Conservation (phyloP, 1,140 invertebrate species). For the Hypsibius dujardini region DNA sequence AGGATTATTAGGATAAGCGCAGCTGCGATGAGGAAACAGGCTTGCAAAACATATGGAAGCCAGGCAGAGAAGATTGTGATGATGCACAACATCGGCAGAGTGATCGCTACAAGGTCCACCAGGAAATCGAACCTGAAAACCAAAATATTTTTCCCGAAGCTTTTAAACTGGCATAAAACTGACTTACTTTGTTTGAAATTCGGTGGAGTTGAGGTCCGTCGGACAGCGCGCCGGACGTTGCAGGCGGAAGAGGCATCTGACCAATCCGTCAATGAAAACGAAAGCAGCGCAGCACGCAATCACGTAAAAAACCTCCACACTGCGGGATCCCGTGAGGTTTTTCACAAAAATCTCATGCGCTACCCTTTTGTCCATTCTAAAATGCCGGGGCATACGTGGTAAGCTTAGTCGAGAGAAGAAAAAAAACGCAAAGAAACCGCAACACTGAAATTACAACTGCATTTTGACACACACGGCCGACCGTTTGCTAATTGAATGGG, state of each 20-base stretch:
- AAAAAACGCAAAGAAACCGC: too few relatives aligned
- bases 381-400: too few relatives aligned
- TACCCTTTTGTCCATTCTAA: neutral
- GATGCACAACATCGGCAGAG: conserved; percentile 4
- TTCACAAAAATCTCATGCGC: neutral
- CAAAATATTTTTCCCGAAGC: neutral
- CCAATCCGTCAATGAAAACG: neutral
- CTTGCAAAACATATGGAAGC: neutral
- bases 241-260: too few relatives aligned
- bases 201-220: neutral
- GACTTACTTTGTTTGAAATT: too few relatives aligned
- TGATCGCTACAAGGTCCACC: neutral
- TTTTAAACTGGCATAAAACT: neutral
- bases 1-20: too few relatives aligned
- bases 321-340: neutral
- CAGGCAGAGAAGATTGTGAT: neutral
- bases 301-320: neutral
- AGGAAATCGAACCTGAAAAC: neutral
- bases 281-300: neutral
- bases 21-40: neutral
- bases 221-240: too few relatives aligned
- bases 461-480: too few relatives aligned
- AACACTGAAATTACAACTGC: too few relatives aligned
- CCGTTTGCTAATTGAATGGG: too few relatives aligned
- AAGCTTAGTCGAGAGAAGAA: too few relatives aligned